A percentile compares a stretch with the other conserved stretches of the same genome.
These are phyloP conservation scores for Ashinkailepas kermadecensis DNA, from an alignment of 2,888 invertebrate species.

Conservation along the genomic window DNA sequence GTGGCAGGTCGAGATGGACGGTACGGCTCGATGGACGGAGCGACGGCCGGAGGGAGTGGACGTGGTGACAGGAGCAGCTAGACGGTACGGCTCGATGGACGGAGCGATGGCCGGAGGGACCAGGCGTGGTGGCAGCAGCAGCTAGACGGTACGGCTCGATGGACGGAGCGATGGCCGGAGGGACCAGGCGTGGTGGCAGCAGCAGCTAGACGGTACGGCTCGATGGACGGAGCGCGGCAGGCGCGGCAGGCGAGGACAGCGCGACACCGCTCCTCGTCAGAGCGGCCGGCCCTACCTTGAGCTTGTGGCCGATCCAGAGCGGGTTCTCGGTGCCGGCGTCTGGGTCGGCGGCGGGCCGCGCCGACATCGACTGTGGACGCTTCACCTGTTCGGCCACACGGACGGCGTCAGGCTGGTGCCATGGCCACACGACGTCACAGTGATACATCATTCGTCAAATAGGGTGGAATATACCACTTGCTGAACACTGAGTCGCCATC, in stretches of 20 bases:
- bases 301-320: constrained; percentile 81
- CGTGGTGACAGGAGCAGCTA: no score
- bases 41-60: no score
- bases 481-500: neutral
- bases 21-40: no score
- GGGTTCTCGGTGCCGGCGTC: constrained; percentile 89
- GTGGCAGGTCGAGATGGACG: no score
- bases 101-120: no score
- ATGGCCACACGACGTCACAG: neutral
- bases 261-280: neutral
- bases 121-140: no score
- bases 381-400: neutral
- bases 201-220: no score
- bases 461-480: neutral
- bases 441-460: neutral
- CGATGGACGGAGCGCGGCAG: no score
- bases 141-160: no score
- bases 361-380: neutral
- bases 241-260: neutral
- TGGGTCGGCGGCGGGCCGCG: constrained; percentile 55
- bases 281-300: constrained; percentile 31
- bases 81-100: no score
- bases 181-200: no score
- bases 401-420: neutral
- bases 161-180: no score